Conservation (phyloP, 2,113 vertebrate species). For the Nyctibius bracteatus region DNA sequence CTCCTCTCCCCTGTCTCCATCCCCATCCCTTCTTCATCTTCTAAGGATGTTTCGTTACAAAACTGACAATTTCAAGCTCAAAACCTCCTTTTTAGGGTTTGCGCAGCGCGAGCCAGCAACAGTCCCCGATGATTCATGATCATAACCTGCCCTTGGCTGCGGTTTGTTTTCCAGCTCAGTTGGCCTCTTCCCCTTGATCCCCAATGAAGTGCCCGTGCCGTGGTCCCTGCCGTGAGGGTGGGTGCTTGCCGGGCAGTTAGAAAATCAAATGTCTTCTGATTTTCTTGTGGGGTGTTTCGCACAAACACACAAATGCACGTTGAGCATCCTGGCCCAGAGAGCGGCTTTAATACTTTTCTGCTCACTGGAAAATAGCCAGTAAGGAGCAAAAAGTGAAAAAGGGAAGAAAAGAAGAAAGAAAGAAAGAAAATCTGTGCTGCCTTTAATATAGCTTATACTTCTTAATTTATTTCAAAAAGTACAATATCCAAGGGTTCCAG, state of each 20-base stretch:
- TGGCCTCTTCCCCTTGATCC: neutral
- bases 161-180: neutral
- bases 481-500: neutral
- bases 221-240: neutral
- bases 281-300: neutral
- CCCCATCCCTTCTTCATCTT: neutral
- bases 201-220: fast-evolving
- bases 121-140: neutral
- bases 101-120: neutral
- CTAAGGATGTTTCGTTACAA: neutral
- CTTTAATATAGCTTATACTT: neutral
- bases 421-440: neutral
- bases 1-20: neutral
- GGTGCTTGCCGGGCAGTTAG: neutral
- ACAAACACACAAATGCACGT: fast-evolving
- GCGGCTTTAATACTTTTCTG: neutral
- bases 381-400: neutral
- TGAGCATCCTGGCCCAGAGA: neutral
- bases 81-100: neutral
- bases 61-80: neutral
- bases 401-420: neutral
- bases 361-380: neutral
- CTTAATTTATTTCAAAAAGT: neutral
- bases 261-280: neutral
- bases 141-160: neutral